phyloP scores from a whole-genome alignment of 2,113 vertebrate genomes.

The Xiphorhynchus elegans region DNA sequence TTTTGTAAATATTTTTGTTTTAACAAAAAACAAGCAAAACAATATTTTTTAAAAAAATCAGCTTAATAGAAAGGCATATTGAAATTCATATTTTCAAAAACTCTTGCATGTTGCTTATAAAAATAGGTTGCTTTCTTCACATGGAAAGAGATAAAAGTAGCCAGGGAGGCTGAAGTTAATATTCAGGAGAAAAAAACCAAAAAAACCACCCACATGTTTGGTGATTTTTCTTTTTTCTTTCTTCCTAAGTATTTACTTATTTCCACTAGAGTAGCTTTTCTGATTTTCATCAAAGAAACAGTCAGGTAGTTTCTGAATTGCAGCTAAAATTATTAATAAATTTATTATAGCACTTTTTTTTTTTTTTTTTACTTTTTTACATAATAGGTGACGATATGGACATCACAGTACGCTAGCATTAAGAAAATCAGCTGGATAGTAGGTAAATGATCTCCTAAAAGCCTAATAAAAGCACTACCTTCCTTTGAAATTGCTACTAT shows the following conservation, averaged over 20 bases:
- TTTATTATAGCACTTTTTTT: background rate
- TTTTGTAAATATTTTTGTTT: background rate
- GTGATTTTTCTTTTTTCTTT: background rate
- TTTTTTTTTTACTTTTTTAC: background rate
- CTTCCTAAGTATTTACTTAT: background rate
- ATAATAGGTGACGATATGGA: background rate
- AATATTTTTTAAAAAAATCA: rapidly evolving
- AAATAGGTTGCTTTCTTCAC: background rate
- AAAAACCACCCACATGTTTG: background rate
- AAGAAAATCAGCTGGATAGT: background rate
- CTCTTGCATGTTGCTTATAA: background rate
- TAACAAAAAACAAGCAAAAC: background rate
- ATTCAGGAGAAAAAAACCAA: background rate
- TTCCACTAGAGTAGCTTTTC: background rate
- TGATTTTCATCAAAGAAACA: background rate
- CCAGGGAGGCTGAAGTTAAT: background rate
- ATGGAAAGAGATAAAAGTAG: background rate
- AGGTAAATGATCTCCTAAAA: background rate
- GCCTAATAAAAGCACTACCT: background rate
- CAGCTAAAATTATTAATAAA: background rate
- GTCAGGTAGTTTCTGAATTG: background rate
- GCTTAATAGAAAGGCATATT: background rate
- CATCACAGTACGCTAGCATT: background rate
- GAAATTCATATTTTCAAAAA: background rate
- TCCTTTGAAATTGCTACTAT: background rate